Conservation (phyloP, 2,797 vertebrate genomes). For the Phyllotis vaccarum region DNA sequence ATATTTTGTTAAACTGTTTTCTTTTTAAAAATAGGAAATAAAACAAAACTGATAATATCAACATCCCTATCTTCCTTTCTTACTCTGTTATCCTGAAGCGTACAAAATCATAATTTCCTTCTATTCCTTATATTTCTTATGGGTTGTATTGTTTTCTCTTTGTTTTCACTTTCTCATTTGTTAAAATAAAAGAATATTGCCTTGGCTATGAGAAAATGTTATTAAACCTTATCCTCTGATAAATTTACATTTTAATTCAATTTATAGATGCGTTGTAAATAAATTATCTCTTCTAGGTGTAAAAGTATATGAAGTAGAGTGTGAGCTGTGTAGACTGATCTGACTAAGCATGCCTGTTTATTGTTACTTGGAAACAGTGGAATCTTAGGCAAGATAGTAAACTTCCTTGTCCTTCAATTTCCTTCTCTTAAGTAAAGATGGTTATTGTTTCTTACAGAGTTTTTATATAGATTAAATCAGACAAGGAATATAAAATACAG, state of each 20-base stretch:
- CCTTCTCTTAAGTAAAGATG: conserved; percentile 17
- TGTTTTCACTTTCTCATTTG: conserved; percentile 64
- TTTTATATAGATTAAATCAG: conserved; percentile 8
- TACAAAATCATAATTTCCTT: conserved; percentile 59
- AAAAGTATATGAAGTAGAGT: conserved; percentile 48
- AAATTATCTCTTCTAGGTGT: conserved; percentile 44
- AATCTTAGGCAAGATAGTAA: conserved; percentile 34
- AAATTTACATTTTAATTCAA: conserved; percentile 73
- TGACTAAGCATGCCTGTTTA: neutral
- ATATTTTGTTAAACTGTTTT: conserved; percentile 8
- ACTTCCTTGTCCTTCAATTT: conserved; percentile 46
- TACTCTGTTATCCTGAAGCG: neutral
- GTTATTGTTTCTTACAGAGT: neutral
- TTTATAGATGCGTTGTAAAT: conserved; percentile 40
- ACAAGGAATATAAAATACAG: neutral
- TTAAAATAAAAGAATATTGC: conserved; percentile 67
- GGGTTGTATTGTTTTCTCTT: conserved; percentile 63
- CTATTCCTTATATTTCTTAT: conserved; percentile 57
- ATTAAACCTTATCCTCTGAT: conserved; percentile 63
- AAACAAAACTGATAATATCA: conserved; percentile 38
- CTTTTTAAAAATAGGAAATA: conserved; percentile 36
- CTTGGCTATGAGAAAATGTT: conserved; percentile 66
- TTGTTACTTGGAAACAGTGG: conserved; percentile 26
- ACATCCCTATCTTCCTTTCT: neutral
- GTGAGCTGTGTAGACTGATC: neutral